Evolutionary conservation across 2,113 vertebrate genomes (phyloP).

Genomic region (Syngnathus scovelli): DNA sequence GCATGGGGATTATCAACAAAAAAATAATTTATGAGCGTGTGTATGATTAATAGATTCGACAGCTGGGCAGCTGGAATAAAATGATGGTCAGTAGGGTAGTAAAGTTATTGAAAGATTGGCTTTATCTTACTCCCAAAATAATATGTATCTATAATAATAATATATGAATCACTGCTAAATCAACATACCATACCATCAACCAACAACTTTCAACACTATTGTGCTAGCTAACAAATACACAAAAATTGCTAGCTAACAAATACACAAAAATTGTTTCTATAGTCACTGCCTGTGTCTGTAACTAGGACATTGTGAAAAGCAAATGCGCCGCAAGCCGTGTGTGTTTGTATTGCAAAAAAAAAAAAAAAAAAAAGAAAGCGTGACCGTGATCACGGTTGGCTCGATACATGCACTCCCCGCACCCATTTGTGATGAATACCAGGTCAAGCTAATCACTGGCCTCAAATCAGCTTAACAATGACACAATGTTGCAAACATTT

Average conservation of each 20-base stretch:
- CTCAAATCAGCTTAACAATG: conserved; percentile 16
- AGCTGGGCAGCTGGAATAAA: background rate
- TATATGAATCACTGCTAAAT: too few relatives aligned
- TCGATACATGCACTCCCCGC: conserved; percentile 15
- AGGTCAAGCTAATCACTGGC: conserved; percentile 22
- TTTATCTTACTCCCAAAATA: background rate
- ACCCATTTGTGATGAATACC: conserved; percentile 35
- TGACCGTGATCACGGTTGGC: conserved; percentile 21
- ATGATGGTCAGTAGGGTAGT: background rate
- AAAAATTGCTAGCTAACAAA: background rate
- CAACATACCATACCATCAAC: too few relatives aligned
- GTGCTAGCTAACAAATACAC: background rate
- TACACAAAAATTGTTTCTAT: background rate
- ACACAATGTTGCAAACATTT: conserved; percentile 36
- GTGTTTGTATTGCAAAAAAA: conserved; percentile 1
- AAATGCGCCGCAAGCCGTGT: background rate
- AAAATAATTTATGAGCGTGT: background rate
- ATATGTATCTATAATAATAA: background rate
- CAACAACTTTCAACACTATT: background rate
- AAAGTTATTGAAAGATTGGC: background rate
- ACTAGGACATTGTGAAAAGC: conserved; percentile 19
- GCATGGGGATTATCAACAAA: background rate
- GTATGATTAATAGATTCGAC: background rate
- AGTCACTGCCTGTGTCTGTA: conserved; percentile 11
- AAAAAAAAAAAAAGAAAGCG: conserved; percentile 18